These are phyloP conservation scores for Solenodon paradoxus DNA, from an alignment of 2,113 vertebrate species.

Conservation along the genomic window DNA sequence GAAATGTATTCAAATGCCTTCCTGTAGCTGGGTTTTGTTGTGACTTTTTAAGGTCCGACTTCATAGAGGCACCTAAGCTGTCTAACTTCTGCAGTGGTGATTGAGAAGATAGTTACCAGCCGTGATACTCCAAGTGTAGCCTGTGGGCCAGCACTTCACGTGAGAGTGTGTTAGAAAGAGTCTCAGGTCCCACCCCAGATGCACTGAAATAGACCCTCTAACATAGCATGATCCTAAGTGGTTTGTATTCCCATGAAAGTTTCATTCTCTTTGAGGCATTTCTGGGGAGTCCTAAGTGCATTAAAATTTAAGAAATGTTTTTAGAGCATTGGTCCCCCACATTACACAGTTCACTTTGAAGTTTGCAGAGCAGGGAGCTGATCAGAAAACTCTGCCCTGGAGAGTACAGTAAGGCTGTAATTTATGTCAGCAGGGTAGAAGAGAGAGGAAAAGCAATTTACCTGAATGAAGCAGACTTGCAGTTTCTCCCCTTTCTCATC, in stretches of 20 bases:
- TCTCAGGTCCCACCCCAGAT: background rate
- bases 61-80: background rate
- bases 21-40: background rate
- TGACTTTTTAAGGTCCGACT: background rate
- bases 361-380: conserved; percentile 36
- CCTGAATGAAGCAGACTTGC: background rate
- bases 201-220: background rate
- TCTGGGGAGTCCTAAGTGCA: background rate
- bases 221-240: background rate
- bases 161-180: background rate
- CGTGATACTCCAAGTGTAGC: background rate
- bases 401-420: conserved; percentile 42
- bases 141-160: background rate
- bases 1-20: conserved; percentile 15
- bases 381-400: conserved; percentile 58
- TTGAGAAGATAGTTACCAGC: background rate
- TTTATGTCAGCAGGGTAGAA: conserved; percentile 1
- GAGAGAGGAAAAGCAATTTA: conserved; percentile 49
- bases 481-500: background rate
- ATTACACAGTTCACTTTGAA: conserved; percentile 64
- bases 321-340: background rate
- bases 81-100: background rate
- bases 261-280: background rate
- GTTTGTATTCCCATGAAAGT: background rate
- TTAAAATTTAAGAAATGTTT: conserved; percentile 50